A percentile compares a stretch with the other conserved stretches of the same genome.
Conservation (phyloP, 1,140 invertebrate species). For the Drosophila auraria region DNA sequence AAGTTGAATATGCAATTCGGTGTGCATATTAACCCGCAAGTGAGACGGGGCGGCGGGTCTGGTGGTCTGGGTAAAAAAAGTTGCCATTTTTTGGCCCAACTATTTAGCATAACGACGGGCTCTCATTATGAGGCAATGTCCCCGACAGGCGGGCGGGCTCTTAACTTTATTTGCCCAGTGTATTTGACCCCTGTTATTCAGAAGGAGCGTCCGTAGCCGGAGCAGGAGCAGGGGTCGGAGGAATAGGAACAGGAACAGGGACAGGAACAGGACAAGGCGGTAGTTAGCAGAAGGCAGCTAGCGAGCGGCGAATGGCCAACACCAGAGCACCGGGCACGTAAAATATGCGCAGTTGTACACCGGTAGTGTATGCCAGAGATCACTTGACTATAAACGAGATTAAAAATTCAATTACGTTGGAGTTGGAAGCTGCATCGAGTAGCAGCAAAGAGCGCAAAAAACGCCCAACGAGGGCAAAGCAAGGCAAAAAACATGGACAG, state of each 20-base stretch:
- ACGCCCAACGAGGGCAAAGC: slow-evolving; percentile 33
- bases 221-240: not conserved
- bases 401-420: slow-evolving; percentile 84
- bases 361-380: slow-evolving; percentile 79
- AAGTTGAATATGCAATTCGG: slow-evolving; percentile 76
- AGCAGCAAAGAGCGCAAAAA: slow-evolving; percentile 58
- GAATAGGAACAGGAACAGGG: slow-evolving; percentile 5
- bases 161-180: slow-evolving; percentile 74
- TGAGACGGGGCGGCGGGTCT: not conserved
- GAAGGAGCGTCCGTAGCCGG: not conserved
- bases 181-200: slow-evolving; percentile 54
- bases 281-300: slow-evolving; percentile 42
- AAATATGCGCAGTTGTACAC: slow-evolving; percentile 80
- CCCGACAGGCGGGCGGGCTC: slow-evolving; percentile 8
- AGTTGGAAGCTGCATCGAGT: slow-evolving; percentile 80
- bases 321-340: slow-evolving; percentile 59
- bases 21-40: slow-evolving; percentile 60
- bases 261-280: slow-evolving; percentile 44
- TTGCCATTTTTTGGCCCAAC: slow-evolving; percentile 62
- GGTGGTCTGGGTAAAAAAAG: slow-evolving; percentile 24
- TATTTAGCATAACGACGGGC: slow-evolving; percentile 75
- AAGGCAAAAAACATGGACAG: slow-evolving; percentile 54
- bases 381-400: slow-evolving; percentile 84
- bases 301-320: slow-evolving; percentile 29
- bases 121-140: slow-evolving; percentile 67